Evolutionary conservation across 2,113 vertebrate genomes (phyloP), one percentile per base, ranked within the genome.

Genomic region (Suricata suricatta): DNA sequence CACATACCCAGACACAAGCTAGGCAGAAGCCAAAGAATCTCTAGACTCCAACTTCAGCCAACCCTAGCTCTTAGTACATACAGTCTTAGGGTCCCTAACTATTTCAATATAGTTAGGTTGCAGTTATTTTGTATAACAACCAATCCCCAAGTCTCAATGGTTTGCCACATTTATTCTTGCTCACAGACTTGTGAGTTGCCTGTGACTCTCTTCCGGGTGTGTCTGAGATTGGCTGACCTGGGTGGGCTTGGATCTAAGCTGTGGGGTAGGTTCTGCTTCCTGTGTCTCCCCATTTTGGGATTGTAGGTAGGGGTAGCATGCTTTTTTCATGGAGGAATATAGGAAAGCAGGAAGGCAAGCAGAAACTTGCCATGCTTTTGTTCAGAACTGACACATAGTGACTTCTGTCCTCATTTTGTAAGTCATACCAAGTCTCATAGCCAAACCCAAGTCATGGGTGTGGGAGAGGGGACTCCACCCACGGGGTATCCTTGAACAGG

Each of bases 111-210:
- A 66, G 8, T 47, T 93, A 15, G 16, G 14, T 23, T 83, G 5
- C 12, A 93, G 29, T 68, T 87, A 57, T 88, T 88, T 71, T 85
- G 19, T 11, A 27, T 88, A 72, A 57, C 33, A 52, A 81, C 38
- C 16, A 64, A 50, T 38, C 21, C 21, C 17, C 64, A 74, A 35
- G 50, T 66, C 15, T 72, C 16, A 82, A 17, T 74, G 33, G 7
- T 31, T 68, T 64, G 11, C 21, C n/a, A 50, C 38, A 33, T 82
- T 50, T 72, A 38, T 90, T 87, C 74, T 93, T 90, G 44, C 33
- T 85, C 33, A 25, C 29, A 68, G 50, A 19, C 13, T 4, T 44
- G 2, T 16, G 16, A n/a, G 6, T 64, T n/a, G 25, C 7, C 19
- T 64, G 6, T 41, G 7, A 13, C 57, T 60, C 7, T 72, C 29